Conservation (phyloP, 2,113 vertebrate species). For the Seriola aureovittata region DNA sequence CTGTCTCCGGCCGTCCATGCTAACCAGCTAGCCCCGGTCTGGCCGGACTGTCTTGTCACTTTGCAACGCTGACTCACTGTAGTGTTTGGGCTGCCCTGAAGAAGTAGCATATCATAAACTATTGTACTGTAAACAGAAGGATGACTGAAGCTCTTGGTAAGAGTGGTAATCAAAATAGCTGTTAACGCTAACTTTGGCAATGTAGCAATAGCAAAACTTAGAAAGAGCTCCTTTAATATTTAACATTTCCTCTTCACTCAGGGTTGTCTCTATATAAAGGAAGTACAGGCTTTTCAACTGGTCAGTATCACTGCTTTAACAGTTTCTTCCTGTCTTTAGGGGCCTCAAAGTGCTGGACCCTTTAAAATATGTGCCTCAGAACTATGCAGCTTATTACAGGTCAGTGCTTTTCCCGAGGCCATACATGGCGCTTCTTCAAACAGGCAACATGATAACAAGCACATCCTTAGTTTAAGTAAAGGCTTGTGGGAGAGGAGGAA, state of each 20-base stretch:
- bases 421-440: conserved; percentile 4
- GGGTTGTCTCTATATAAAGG: not conserved
- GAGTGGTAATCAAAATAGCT: no score
- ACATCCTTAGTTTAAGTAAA: not conserved
- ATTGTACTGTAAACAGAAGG: no score
- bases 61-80: no score
- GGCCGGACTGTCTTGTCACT: no score
- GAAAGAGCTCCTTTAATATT: not conserved
- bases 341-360: conserved; percentile 1
- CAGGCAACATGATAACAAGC: conserved; percentile 7
- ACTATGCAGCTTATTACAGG: conserved; percentile 27
- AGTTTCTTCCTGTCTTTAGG: conserved; percentile 5
- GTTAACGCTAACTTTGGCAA: no score
- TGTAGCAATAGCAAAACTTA: no score
- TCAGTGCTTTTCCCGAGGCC: not conserved
- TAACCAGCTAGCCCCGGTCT: no score
- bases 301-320: not conserved
- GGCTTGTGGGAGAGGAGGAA: not conserved
- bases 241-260: not conserved
- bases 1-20: no score
- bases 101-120: no score
- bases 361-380: conserved; percentile 8
- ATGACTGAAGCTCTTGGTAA: no score
- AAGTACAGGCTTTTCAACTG: conserved; percentile 6
- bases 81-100: no score